Base-by-base conservation (phyloP, 2,797 vertebrate genomes). In the Acanthurus lineatus region DNA sequence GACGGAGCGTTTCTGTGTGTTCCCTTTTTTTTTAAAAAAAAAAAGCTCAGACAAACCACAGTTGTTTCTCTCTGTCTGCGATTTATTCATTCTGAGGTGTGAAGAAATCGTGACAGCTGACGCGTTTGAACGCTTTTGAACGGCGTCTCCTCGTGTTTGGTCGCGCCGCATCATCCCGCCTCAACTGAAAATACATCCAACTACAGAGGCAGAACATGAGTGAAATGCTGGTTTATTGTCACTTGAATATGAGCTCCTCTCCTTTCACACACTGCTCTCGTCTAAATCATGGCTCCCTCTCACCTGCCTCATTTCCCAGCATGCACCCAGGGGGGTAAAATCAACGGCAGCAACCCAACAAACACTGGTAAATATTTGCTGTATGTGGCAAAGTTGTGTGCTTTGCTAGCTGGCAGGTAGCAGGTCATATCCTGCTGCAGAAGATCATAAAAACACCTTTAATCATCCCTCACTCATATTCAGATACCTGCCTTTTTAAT, bases 111-210 rank as follows among this genome's bases (percentile, higher is more conserved):
- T 79, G 77, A 78, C 64, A 72, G 72, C 79, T 25, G 71, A 80
- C 4, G 45, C 68, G 25, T 25, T 25, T 57, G 16, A 74, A 79
- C 59, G 32, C 73, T 40, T 83, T 70, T 71, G 67, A 82, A 74
- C 62, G 20, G 59, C 61, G 25, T 83, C 74, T 81, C 72, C 71
- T 78, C 47, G 45, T 69, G 76, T 87, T 86, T 81, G 35, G 60
- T 86, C 72, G 48, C 59, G 2, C 32, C 35, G 14, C 78, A 11
- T 83, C 54, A 47, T 57, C 73, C 7, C 4, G 15, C 64, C 60
- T 64, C 56, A 51, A 70, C 60, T 45, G 60, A 40, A 53, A 68
- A 77, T n/a, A 62, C 63, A 73, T 77, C 73, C 67, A 62, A 28
- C n/a, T 63, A 68, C 77, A 81, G 60, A 67, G 2, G 71, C 61